Conservation (phyloP, 2,113 vertebrate genomes). For the Mus spicilegus region DNA sequence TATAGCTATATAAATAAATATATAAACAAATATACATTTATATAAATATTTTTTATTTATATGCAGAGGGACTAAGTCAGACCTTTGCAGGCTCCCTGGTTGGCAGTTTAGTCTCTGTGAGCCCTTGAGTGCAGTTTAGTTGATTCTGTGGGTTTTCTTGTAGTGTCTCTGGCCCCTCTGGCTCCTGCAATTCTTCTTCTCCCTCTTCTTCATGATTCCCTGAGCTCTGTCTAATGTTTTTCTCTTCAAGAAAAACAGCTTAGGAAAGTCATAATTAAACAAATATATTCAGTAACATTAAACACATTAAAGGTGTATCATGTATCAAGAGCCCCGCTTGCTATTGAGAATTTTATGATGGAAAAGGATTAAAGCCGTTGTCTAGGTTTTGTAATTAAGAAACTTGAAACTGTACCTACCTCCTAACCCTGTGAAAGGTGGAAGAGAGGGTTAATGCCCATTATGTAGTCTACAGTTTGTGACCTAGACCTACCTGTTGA, state of each 20-base stretch:
- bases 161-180: neutral
- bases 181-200: neutral
- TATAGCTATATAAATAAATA: too few relatives aligned
- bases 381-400: neutral
- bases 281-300: neutral
- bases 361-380: neutral
- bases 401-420: neutral
- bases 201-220: neutral
- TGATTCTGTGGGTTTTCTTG: neutral
- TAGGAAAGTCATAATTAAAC: slow-evolving; percentile 6
- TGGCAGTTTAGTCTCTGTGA: neutral
- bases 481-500: neutral
- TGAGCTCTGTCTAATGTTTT: neutral
- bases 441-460: neutral
- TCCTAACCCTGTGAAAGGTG: neutral
- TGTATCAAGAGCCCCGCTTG: neutral
- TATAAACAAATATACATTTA: too few relatives aligned
- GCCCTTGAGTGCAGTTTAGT: too few relatives aligned
- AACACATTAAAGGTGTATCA: neutral
- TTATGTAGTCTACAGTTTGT: neutral
- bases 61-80: neutral
- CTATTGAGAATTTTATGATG: neutral
- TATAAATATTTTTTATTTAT: neutral
- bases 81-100: neutral
- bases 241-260: slow-evolving; percentile 14